Evolutionary conservation across 2,797 vertebrate genomes (phyloP), one percentile per base, ranked within the genome.

Genomic region (Anas bernieri): DNA sequence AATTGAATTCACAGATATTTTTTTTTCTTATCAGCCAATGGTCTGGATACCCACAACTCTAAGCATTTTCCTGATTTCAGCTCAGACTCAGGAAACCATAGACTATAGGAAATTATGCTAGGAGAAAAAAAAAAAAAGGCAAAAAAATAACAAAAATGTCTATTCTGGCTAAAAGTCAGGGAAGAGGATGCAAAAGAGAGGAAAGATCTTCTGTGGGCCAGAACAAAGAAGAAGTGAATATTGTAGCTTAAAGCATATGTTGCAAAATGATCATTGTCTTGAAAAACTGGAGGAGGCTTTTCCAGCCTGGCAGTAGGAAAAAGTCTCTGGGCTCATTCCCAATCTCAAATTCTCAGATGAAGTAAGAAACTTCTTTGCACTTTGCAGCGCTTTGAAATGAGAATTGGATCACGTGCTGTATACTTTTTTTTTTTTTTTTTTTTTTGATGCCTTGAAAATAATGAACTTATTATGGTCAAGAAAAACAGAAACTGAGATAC

Each of bases 401-500:
- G 41, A 75, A 28, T 12, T 61, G 14, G 12, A 41, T 30, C 28
- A 10, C 35, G 16, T 0, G 0, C 5, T 88, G 16, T 78, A 39
- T 39, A 39, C 37, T 26, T 37, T 59, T 25, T 37, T 25, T 37
- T 61, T 39, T 62, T 8, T 39, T 61, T 28, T 54, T 54, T 13
- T 93, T 37, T 55, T 73, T 48, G 12, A 31, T 90, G 17, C 25
- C 15, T 61, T 43, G 30, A 37, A n/a, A 86, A 41, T 52, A 82
- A 52, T 63, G 16, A 59, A 45, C 16, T 50, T 50, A 25, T 50
- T 50, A 26, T 50, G 48, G 5, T 30, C 17, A 88, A 76, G 43
- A 45, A 45, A 9, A 91, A 58, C 5, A 31, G 58, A 89, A 86
- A 20, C 3, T 26, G 45, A 72, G 21, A 78, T 55, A 56, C 31